Percentiles rank a stretch among this genome's conserved stretches.
Conservation (phyloP, 1,140 invertebrate genomes). For the Aporrectodea caliginosa region DNA sequence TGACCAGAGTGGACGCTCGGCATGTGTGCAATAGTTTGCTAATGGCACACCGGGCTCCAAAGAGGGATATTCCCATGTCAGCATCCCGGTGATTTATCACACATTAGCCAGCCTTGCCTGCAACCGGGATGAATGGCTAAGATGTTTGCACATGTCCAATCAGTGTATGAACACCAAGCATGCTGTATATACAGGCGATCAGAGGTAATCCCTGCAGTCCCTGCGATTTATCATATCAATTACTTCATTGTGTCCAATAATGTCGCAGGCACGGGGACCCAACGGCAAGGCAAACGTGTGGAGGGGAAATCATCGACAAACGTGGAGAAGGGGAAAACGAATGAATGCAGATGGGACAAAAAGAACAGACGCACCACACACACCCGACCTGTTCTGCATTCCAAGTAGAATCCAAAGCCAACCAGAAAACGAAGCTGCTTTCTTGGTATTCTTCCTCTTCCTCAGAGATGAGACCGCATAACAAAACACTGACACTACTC, state of each 20-base stretch:
- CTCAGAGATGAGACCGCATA: no score
- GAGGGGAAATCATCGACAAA: background rate
- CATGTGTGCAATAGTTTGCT: background rate
- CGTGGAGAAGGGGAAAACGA: background rate
- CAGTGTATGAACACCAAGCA: background rate
- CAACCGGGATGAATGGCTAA: background rate
- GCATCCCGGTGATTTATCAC: background rate
- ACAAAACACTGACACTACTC: no score
- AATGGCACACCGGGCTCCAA: background rate
- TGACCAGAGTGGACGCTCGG: no score
- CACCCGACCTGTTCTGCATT: background rate
- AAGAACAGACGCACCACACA: no score
- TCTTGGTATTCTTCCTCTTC: no score
- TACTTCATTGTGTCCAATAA: constrained; percentile 3
- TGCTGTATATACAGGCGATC: background rate
- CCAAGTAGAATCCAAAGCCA: background rate
- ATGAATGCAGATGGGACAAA: no score
- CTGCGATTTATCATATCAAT: constrained; percentile 3
- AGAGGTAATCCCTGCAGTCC: background rate
- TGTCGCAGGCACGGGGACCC: background rate
- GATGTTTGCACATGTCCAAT: background rate
- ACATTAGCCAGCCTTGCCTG: background rate
- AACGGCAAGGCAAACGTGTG: background rate
- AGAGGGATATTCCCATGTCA: background rate
- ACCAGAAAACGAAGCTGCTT: no score